Percentiles rank a stretch among this genome's conserved stretches.
Conservation (phyloP, 2,888 invertebrate species). For the Metacarcinus magister region DNA sequence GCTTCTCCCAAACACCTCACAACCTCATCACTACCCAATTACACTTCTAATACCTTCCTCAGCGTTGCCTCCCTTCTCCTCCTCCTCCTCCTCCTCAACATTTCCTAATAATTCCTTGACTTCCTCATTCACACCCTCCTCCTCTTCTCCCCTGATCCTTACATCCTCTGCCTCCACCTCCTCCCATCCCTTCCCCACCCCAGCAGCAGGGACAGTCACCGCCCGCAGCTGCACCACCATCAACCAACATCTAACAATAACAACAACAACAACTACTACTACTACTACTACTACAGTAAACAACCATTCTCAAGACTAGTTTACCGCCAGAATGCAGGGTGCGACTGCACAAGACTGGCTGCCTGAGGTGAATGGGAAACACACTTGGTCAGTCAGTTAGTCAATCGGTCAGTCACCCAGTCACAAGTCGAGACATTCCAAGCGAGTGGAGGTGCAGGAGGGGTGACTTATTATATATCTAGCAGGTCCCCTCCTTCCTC, state of each 20-base stretch:
- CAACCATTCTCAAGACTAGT: background rate
- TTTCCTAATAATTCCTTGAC: background rate
- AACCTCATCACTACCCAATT: background rate
- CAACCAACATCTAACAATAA: background rate
- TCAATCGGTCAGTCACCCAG: conserved; percentile 31
- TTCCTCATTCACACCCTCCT: background rate
- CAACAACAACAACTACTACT: conserved; percentile 3
- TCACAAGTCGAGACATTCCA: conserved; percentile 5
- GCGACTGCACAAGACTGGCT: background rate
- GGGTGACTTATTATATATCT: background rate
- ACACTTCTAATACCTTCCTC: background rate
- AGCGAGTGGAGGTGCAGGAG: conserved; percentile 17
- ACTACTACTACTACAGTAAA: background rate
- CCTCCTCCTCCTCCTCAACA: background rate
- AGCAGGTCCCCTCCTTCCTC: conserved; percentile 16
- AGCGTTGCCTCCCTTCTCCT: background rate
- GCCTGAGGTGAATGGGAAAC: background rate
- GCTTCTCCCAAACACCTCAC: background rate
- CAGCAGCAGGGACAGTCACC: conserved; percentile 61
- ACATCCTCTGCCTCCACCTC: background rate
- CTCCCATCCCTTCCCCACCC: background rate
- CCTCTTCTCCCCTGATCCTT: background rate
- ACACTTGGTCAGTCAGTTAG: background rate
- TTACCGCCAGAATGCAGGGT: background rate
- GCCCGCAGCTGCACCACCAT: background rate